Evolutionary conservation across 2,888 invertebrate species (phyloP).

Genomic region (Melikaiella ostensackeni): DNA sequence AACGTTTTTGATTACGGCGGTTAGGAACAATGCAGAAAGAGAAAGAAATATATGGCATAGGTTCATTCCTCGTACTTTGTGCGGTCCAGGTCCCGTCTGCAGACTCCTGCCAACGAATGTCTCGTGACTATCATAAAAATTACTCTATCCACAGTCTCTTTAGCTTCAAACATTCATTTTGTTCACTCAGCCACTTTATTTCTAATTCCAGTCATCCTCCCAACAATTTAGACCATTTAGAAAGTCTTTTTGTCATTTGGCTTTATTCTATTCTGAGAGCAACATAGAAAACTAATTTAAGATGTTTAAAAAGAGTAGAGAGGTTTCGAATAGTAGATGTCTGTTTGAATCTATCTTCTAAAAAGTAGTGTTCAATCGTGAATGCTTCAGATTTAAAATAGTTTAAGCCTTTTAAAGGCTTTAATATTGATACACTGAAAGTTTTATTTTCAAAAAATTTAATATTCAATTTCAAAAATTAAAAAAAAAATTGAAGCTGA

Average conservation of each 20-base stretch:
- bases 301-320: not conserved
- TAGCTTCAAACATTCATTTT: slow-evolving; percentile 22
- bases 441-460: too few relatives aligned
- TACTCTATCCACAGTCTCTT: not conserved
- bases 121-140: slow-evolving; percentile 38
- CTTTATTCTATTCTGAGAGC: slow-evolving; percentile 13
- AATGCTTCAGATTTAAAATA: too few relatives aligned
- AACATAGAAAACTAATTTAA: not conserved
- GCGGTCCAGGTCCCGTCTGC: slow-evolving; percentile 40
- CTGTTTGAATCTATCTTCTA: too few relatives aligned
- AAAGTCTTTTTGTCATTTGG: slow-evolving; percentile 7
- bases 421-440: too few relatives aligned
- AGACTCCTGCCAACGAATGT: slow-evolving; percentile 21
- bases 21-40: slow-evolving; percentile 55
- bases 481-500: too few relatives aligned
- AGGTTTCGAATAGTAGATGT: too few relatives aligned
- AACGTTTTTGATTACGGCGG: slow-evolving; percentile 53
- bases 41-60: slow-evolving; percentile 24
- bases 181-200: slow-evolving; percentile 6
- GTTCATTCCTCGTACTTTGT: slow-evolving; percentile 49
- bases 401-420: too few relatives aligned
- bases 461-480: too few relatives aligned
- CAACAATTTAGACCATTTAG: slow-evolving; percentile 19
- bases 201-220: not conserved
- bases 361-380: too few relatives aligned